Percentiles rank a stretch among this genome's conserved stretches.
Evolutionary conservation across 1,140 invertebrate genomes (phyloP).

Genomic region (Coelopa frigida): DNA sequence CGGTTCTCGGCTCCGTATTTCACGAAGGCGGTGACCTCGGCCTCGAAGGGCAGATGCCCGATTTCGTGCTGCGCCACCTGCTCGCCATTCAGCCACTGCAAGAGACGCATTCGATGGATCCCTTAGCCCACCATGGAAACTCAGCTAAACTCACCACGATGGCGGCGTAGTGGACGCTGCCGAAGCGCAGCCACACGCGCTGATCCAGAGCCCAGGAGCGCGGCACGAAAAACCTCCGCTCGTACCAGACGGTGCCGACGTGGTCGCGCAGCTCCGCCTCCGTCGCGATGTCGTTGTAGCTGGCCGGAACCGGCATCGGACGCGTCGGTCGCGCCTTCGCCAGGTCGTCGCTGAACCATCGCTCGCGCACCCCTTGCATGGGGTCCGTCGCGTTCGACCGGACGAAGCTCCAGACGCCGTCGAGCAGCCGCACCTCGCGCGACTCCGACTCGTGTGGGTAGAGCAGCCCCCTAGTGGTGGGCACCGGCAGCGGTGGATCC

Average conservation of each 20-base stretch:
- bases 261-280: slow-evolving; percentile 76
- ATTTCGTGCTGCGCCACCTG: slow-evolving; percentile 74
- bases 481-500: too few species aligned
- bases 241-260: slow-evolving; percentile 92
- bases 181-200: slow-evolving; percentile 77
- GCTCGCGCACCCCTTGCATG: slow-evolving; percentile 60
- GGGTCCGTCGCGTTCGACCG: slow-evolving; percentile 55
- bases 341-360: slow-evolving; percentile 64
- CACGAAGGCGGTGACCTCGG: slow-evolving; percentile 63
- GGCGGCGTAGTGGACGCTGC: slow-evolving; percentile 79
- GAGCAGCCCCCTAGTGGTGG: slow-evolving; percentile 57
- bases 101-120: slow-evolving; percentile 6
- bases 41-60: slow-evolving; percentile 92
- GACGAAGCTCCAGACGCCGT: slow-evolving; percentile 85
- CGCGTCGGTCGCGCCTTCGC: slow-evolving; percentile 34
- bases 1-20: slow-evolving; percentile 64
- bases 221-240: slow-evolving; percentile 70
- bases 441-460: slow-evolving; percentile 77
- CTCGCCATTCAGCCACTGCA: slow-evolving; percentile 82
- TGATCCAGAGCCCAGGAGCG: slow-evolving; percentile 57
- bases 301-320: slow-evolving; percentile 89
- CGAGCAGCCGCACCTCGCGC: slow-evolving; percentile 64
- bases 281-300: slow-evolving; percentile 90
- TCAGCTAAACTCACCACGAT: slow-evolving; percentile 62
- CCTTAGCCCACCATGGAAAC: neutral